Evolutionary conservation across 2,797 vertebrate genomes (phyloP).

Genomic region (Brachyalestes nurse): DNA sequence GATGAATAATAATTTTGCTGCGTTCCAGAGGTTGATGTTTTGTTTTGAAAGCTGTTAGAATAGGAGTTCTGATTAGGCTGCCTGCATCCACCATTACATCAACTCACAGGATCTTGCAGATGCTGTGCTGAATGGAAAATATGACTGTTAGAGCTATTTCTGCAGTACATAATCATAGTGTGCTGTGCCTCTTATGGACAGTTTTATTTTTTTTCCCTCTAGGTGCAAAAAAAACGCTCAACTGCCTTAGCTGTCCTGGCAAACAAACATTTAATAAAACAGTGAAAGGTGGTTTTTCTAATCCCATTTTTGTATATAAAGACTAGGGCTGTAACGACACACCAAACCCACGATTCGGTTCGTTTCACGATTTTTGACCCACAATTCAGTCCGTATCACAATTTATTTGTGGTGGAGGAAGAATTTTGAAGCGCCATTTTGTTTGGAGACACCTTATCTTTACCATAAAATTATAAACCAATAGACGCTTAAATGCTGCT

Average conservation of each 20-base stretch:
- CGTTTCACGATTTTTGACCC: no score
- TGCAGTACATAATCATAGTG: slow-evolving; percentile 53
- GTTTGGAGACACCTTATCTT: no score
- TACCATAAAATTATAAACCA: no score
- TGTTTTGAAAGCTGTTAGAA: background rate
- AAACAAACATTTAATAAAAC: background rate
- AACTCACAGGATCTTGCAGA: slow-evolving; percentile 52
- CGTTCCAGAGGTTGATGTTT: background rate
- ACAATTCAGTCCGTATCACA: no score
- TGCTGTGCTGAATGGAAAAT: slow-evolving; percentile 49
- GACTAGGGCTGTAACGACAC: no score
- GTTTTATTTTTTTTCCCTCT: slow-evolving; percentile 44
- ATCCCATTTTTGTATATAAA: background rate
- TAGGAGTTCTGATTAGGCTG: background rate
- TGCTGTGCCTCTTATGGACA: slow-evolving; percentile 52
- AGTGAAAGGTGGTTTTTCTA: background rate
- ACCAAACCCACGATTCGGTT: no score
- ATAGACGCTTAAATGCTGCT: no score
- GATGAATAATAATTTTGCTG: background rate
- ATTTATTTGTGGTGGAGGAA: no score
- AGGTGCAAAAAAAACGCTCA: background rate
- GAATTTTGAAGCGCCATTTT: no score
- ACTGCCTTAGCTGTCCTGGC: background rate
- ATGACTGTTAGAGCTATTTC: slow-evolving; percentile 43
- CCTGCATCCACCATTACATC: background rate